These are phyloP conservation scores for Delichon dasypus DNA, from an alignment of 2,797 vertebrate species.

Conservation along the genomic window DNA sequence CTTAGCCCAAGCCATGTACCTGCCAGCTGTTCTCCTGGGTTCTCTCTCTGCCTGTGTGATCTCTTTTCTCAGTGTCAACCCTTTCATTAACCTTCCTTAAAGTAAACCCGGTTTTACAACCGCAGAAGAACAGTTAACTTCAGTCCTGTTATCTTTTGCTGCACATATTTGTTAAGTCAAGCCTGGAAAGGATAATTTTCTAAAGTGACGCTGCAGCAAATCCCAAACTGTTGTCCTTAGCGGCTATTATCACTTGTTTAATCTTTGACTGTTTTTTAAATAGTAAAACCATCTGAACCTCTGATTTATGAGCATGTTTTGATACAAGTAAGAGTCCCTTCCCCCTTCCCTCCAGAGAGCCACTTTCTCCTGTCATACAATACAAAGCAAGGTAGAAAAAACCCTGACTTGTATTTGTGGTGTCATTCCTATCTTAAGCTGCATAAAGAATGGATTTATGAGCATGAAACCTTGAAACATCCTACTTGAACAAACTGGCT, in stretches of 20 bases:
- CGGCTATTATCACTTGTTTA: constrained; percentile 37
- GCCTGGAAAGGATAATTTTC: constrained; percentile 21
- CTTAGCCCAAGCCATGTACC: background rate
- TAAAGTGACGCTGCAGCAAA: background rate
- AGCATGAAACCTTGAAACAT: background rate
- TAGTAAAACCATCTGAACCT: constrained; percentile 56
- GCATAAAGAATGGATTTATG: background rate
- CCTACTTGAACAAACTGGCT: background rate
- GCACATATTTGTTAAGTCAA: background rate
- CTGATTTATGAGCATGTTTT: constrained; percentile 60
- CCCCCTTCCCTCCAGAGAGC: background rate
- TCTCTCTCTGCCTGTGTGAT: background rate
- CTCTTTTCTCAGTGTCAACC: background rate
- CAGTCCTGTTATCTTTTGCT: background rate
- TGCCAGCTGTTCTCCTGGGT: background rate
- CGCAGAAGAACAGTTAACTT: background rate
- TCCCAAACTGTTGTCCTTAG: background rate
- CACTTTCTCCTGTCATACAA: background rate
- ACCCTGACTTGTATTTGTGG: background rate
- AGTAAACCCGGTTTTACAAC: background rate
- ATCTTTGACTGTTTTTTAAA: constrained; percentile 28
- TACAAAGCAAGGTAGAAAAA: background rate
- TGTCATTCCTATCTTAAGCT: background rate
- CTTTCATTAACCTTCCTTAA: background rate
- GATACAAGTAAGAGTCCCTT: background rate